Conservation (phyloP, 92 coral and sea anemone species). For the Epizoanthus rinbou region DNA sequence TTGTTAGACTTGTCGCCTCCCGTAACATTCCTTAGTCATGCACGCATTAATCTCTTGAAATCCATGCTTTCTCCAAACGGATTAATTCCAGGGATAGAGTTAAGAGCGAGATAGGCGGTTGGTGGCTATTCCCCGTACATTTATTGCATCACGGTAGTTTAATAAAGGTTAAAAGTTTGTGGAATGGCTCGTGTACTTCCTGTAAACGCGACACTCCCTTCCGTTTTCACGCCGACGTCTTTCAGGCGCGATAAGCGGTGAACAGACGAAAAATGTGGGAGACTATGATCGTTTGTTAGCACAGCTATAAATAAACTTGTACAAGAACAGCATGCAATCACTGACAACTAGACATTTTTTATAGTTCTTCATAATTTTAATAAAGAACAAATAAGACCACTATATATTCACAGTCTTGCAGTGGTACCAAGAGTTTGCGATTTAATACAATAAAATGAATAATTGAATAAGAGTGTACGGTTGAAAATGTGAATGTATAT, state of each 20-base stretch:
- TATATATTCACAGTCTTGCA: slow-evolving; percentile 14
- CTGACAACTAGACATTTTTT: neutral
- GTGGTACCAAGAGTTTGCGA: neutral
- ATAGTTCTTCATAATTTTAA: slow-evolving; percentile 15
- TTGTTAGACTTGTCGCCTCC: too few species aligned
- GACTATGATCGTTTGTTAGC: neutral
- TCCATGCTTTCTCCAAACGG: neutral
- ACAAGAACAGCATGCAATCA: neutral
- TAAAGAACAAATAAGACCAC: slow-evolving; percentile 2
- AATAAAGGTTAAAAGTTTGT: slow-evolving; percentile 28
- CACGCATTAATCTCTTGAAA: neutral
- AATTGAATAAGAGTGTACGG: neutral
- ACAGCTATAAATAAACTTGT: slow-evolving; percentile 6
- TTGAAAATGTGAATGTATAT: neutral
- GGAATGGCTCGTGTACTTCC: slow-evolving; percentile 21
- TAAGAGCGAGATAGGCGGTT: too few species aligned
- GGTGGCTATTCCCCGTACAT: neutral
- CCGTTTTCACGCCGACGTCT: slow-evolving; percentile 33
- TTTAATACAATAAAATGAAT: neutral
- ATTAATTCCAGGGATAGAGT: too few species aligned
- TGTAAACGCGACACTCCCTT: slow-evolving; percentile 21
- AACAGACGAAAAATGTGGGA: neutral
- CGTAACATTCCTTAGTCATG: too few species aligned
- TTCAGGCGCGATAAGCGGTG: slow-evolving; percentile 23
- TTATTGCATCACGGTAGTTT: slow-evolving; percentile 8